A percentile compares a stretch with the other conserved stretches of the same genome.
These are phyloP conservation scores for Schmidtea mediterranea DNA, from an alignment of 1,140 invertebrate species.

Conservation along the genomic window DNA sequence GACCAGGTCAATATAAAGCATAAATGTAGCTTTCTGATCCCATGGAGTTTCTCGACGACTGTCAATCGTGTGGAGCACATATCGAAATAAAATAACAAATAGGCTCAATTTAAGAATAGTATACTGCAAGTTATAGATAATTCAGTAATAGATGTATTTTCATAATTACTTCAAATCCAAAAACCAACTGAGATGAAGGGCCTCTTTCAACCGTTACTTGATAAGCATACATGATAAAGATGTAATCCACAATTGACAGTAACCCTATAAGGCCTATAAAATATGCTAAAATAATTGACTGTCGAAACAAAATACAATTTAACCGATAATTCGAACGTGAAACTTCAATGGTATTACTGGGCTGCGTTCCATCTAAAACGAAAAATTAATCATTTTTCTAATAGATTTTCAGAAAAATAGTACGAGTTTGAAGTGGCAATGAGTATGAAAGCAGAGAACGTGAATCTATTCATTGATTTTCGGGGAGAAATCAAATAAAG, in stretches of 20 bases:
- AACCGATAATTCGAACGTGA: slow-evolving; percentile 57
- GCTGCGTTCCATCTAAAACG: slow-evolving; percentile 90
- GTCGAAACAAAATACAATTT: background rate
- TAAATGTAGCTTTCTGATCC: slow-evolving; percentile 93
- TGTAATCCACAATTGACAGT: slow-evolving; percentile 50
- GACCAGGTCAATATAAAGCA: slow-evolving; percentile 78
- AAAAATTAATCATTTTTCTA: no score
- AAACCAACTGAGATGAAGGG: slow-evolving; percentile 84
- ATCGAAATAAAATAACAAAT: slow-evolving; percentile 29
- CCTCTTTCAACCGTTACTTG: slow-evolving; percentile 71
- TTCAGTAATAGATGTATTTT: background rate
- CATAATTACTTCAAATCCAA: slow-evolving; percentile 59
- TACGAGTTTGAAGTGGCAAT: no score
- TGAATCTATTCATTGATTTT: no score
- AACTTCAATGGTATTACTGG: slow-evolving; percentile 82
- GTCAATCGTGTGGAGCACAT: slow-evolving; percentile 77
- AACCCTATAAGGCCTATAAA: slow-evolving; percentile 41
- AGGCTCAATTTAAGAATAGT: background rate
- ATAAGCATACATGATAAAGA: slow-evolving; percentile 75
- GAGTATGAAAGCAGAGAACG: no score
- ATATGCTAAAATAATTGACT: slow-evolving; percentile 5
- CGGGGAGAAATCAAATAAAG: no score
- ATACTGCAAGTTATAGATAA: background rate
- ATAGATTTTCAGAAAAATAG: no score
- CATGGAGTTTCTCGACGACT: slow-evolving; percentile 78